Base-by-base conservation (phyloP, 2,113 vertebrate genomes). In the Plecturocebus donacophilus region DNA sequence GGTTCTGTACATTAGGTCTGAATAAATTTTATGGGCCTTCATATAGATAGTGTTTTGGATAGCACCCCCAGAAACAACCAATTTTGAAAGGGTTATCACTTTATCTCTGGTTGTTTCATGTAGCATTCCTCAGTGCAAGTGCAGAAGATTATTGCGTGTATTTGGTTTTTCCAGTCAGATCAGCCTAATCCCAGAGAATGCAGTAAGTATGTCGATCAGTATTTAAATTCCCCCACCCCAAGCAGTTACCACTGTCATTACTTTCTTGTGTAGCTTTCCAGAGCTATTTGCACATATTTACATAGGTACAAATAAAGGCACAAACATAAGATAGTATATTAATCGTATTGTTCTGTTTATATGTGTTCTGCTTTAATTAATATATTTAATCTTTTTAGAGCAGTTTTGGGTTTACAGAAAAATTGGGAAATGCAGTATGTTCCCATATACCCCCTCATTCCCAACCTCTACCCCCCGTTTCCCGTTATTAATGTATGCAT, bases 161-260 rank as follows among this genome's bases (percentile, higher is more conserved):
- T 93, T 85, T 96, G 87, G 30, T 80, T 80, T 75, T 95, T 89
- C 71, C 40, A 76, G 19, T 90, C 42, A 93, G 49, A 84, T 79
- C 58, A 96, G 11, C 13, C 16, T 84, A 23, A 64, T 96, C 64
- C 35, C 38, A 75, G 23, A 68, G 20, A 89, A 94, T 40, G 93
- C 47, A 68, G 52, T 90, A 80, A 45, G 58, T 73, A 75, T 40
- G 45, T 77, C 3, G 23, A 7, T 84, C 2, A 38, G 11, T 94
- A n/a, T 90, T 90, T 94, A 79, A 90, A 73, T 90, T 82, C 40
- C 17, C 14, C 16, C 27, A 79, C 47, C 3, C 42, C 38, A 27
- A 16, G 35, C 0, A 11, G 52, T 32, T 92, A 16, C 23, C 52
- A 40, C 58, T 91, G 42, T 84, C 70, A 61, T 38, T 86, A 61